Evolutionary conservation across 2,888 invertebrate genomes (phyloP), one percentile per base, ranked within the genome.

Genomic region (Lampropteryx suffumata): DNA sequence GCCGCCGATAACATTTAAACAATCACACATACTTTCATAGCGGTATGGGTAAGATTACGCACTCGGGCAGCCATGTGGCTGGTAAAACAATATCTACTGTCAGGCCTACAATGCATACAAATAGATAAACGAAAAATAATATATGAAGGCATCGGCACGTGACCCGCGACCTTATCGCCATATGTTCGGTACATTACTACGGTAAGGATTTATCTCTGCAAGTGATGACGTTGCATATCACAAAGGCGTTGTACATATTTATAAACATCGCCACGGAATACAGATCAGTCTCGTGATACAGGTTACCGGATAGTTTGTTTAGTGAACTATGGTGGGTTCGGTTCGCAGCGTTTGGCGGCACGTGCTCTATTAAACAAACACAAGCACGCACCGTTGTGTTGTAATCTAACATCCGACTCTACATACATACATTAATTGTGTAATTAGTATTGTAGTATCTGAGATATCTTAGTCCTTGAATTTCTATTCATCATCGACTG

Each of bases 281-380:
- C 11, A 1, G 10, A 36, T 11, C 0, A 5, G 35, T 24, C 14
- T 5, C 10, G 21, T 32, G 41, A 3, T 10, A 17, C 28, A 17
- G 39, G 14, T 29, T 39, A 39, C 8, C 11, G 10, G 21, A 17
- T 32, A 41, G 17, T 41, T 26, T 6, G 30, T 41, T 11, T 24
- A 26, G 36, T 9, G 11, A 11, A 9, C 4, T 26, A 12, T 11
- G 24, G 36, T 11, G 4, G 29, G 36, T 14, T 35, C 45, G 34
- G 40, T 34, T 39, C n/a, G n/a, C n/a, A n/a, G 17, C 10, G 28
- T 37, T 32, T 30, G 47, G 21, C 33, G 33, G 39, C 39, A 21
- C 39, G 27, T 27, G 46, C 14, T 46, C 6, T 27, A 39, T 40
- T 40, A 46, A 39, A 46, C 46, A 39, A 39, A 39, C 30, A 37